Conservation (phyloP, 2,113 vertebrate species). For the Asarcornis scutulata region DNA sequence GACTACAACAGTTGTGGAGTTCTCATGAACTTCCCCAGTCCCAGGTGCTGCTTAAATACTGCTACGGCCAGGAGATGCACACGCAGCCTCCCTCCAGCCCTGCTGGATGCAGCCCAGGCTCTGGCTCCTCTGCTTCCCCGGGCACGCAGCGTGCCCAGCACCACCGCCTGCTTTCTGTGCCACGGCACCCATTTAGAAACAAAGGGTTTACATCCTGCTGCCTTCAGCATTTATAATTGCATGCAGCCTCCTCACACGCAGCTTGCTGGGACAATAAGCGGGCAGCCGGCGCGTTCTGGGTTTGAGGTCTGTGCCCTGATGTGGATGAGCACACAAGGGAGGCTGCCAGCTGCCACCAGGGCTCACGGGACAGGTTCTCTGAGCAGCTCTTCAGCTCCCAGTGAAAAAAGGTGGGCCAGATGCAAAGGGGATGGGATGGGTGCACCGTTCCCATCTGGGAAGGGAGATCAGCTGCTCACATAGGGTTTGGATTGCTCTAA, state of each 20-base stretch:
- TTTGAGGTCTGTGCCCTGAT: neutral
- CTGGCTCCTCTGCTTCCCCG: neutral
- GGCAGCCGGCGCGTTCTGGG: neutral
- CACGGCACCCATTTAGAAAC: neutral
- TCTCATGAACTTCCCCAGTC: neutral
- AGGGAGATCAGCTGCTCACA: neutral
- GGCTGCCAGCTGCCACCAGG: neutral
- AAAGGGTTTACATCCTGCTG: neutral
- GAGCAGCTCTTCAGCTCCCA: neutral
- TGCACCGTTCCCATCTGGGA: neutral
- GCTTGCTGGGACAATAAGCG: neutral
- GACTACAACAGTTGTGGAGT: neutral
- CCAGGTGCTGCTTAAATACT: neutral
- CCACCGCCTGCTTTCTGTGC: neutral
- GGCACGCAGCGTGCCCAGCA: neutral
- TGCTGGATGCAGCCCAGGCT: neutral
- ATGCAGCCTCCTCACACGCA: neutral
- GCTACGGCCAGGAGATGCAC: rapidly evolving
- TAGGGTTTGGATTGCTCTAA: neutral
- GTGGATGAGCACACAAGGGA: neutral
- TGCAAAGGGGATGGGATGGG: neutral
- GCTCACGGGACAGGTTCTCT: neutral
- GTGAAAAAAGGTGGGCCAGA: neutral
- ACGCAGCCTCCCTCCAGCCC: neutral
- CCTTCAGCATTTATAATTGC: neutral